These are phyloP conservation scores for Syngnathoides biaculeatus DNA, from an alignment of 2,113 vertebrate species.

Conservation along the genomic window DNA sequence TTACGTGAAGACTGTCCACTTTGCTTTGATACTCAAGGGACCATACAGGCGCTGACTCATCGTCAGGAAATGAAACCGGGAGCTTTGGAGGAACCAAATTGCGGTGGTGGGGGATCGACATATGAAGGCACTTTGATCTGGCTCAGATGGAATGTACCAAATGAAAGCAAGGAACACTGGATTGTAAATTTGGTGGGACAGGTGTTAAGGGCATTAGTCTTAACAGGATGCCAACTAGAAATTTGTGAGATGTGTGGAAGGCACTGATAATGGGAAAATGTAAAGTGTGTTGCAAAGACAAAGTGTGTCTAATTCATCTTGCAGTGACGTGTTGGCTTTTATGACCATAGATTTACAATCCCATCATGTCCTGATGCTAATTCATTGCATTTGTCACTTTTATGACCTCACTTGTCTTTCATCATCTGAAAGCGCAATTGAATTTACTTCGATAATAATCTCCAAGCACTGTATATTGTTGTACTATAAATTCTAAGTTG, in stretches of 20 bases:
- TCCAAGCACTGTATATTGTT: no score
- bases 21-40: background rate
- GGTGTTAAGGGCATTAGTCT: background rate
- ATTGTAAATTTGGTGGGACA: conserved; percentile 7
- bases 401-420: background rate
- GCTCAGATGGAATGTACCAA: background rate
- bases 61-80: background rate
- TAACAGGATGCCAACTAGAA: background rate
- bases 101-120: conserved; percentile 10
- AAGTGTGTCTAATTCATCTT: conserved; percentile 9
- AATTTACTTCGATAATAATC: background rate
- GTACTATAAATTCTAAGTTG: no score
- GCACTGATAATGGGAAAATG: conserved; percentile 22
- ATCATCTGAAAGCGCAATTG: background rate
- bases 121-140: conserved; percentile 4
- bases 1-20: conserved; percentile 42
- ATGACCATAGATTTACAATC: conserved; percentile 30
- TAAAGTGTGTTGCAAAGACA: conserved; percentile 5
- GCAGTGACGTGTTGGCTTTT: conserved; percentile 15
- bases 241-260: conserved; percentile 4
- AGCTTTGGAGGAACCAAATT: background rate
- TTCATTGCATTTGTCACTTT: conserved; percentile 19
- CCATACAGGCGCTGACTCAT: conserved; percentile 1
- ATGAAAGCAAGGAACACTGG: conserved; percentile 2
- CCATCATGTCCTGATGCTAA: conserved; percentile 19